Conservation (phyloP, 2,888 invertebrate species). For the Netelia virgata region DNA sequence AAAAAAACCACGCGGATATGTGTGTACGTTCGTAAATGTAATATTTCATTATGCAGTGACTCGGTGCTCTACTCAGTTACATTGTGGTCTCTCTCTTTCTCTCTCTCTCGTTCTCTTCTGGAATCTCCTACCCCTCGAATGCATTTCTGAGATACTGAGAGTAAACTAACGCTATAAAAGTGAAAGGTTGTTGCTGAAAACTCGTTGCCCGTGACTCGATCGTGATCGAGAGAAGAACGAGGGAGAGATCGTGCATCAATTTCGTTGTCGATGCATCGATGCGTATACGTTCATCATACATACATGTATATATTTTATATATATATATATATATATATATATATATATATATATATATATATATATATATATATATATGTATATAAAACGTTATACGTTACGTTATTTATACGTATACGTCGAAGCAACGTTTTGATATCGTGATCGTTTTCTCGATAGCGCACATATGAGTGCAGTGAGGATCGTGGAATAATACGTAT, state of each 20-base stretch:
- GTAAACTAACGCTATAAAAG: conserved; percentile 54
- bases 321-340: conserved; percentile 9
- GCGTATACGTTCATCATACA: conserved; percentile 42
- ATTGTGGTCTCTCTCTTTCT: conserved; percentile 27
- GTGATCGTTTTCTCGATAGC: conserved; percentile 35
- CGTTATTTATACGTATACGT: not conserved
- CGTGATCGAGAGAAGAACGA: conserved; percentile 57
- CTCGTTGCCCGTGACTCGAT: conserved; percentile 68
- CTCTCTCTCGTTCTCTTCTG: conserved; percentile 11
- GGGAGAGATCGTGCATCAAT: conserved; percentile 63
- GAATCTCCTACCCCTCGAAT: conserved; percentile 45
- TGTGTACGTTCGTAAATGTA: conserved; percentile 6
- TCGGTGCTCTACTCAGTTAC: conserved; percentile 27
- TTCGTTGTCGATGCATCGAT: conserved; percentile 58
- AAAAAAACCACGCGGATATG: not conserved
- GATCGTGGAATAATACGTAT: conserved; percentile 28
- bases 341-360: not conserved
- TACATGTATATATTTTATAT: conserved; percentile 48
- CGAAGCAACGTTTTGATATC: conserved; percentile 22
- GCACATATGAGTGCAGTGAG: conserved; percentile 13
- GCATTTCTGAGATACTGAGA: conserved; percentile 36
- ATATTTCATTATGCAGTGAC: conserved; percentile 25
- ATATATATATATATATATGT: conserved; percentile 3
- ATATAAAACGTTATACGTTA: not conserved
- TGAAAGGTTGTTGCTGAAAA: conserved; percentile 67